These are phyloP conservation scores for Teinopalpus imperialis DNA, from an alignment of 2,888 invertebrate genomes.

Conservation along the genomic window DNA sequence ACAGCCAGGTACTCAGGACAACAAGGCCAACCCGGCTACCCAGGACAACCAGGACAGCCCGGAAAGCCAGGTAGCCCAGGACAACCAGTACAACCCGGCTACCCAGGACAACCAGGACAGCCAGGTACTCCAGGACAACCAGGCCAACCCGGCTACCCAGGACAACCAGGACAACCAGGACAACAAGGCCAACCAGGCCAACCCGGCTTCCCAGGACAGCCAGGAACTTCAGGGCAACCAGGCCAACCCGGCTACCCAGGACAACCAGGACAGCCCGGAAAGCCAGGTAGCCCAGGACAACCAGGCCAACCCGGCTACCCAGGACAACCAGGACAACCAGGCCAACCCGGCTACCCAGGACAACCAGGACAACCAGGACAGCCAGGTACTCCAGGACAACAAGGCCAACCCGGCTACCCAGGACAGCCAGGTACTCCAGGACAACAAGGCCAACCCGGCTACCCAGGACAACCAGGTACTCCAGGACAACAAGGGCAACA, in stretches of 20 bases:
- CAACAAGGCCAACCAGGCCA: constrained; percentile 35
- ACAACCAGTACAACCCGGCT: constrained; percentile 23
- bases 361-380: constrained; percentile 34
- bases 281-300: too few relatives aligned
- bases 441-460: constrained; percentile 64
- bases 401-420: constrained; percentile 39
- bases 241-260: too few relatives aligned
- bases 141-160: constrained; percentile 58
- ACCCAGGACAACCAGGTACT: constrained; percentile 30
- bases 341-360: constrained; percentile 34
- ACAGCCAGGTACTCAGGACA: constrained; percentile 38
- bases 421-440: constrained; percentile 50
- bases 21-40: constrained; percentile 35
- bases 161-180: constrained; percentile 30
- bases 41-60: constrained; percentile 35
- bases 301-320: constrained; percentile 32
- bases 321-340: constrained; percentile 40
- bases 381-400: constrained; percentile 31
- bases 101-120: constrained; percentile 40
- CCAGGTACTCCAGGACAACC: constrained; percentile 56
- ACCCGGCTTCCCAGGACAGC: too few relatives aligned
- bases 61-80: constrained; percentile 32
- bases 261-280: too few relatives aligned
- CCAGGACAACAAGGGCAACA: constrained; percentile 32
- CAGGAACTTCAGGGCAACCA: too few relatives aligned